Evolutionary conservation across 2,888 invertebrate genomes (phyloP).

Genomic region (Rotaria socialis): DNA sequence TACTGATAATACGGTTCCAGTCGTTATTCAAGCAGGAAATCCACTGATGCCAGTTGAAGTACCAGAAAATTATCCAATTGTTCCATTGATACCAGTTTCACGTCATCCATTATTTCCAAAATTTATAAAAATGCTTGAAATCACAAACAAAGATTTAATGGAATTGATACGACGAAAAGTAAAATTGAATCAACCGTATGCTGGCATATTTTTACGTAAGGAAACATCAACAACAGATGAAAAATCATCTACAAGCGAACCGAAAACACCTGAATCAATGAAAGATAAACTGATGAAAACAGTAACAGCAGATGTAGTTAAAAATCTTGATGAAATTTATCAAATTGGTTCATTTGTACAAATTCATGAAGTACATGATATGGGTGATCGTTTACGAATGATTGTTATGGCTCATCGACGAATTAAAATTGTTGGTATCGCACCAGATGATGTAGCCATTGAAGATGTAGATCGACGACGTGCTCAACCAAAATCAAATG

Average conservation of each 20-base stretch:
- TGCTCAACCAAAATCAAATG: not conserved
- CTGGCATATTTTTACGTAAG: constrained; percentile 89
- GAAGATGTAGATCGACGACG: not conserved
- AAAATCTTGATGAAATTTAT: constrained; percentile 78
- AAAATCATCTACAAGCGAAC: not conserved
- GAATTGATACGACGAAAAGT: constrained; percentile 86
- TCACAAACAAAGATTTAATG: constrained; percentile 55
- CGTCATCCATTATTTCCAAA: constrained; percentile 94
- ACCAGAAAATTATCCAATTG: constrained; percentile 90
- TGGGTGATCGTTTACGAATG: constrained; percentile 80
- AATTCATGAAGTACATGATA: constrained; percentile 91
- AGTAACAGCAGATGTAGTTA: constrained; percentile 78
- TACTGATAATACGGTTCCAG: not conserved
- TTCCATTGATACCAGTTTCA: constrained; percentile 87
- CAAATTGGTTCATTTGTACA: constrained; percentile 90
- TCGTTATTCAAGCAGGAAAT: constrained; percentile 27
- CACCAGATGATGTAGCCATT: not conserved
- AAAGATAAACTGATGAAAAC: constrained; percentile 56
- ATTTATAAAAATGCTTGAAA: constrained; percentile 94
- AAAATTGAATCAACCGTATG: constrained; percentile 88
- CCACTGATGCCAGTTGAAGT: constrained; percentile 71
- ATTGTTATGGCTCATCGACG: constrained; percentile 90
- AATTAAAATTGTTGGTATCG: constrained; percentile 45
- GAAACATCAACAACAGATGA: constrained; percentile 56
- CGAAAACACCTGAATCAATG: not conserved